phyloP scores from a whole-genome alignment of 2,113 vertebrate genomes.

The Gobiocypris rarus region DNA sequence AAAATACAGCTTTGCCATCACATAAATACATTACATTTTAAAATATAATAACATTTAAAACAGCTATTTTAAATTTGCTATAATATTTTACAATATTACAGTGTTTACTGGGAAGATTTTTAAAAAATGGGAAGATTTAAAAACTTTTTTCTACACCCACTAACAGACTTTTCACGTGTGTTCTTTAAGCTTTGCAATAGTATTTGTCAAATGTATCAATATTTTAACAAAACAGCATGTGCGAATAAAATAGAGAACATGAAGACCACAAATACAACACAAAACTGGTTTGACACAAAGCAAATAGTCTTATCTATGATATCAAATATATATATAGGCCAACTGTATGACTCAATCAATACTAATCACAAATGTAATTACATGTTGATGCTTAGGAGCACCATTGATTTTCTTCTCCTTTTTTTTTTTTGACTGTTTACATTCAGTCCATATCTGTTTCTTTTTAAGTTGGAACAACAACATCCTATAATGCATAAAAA shows the following conservation, averaged over 20 bases:
- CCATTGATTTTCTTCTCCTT: constrained; percentile 71
- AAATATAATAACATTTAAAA: background rate
- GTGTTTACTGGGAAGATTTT: too few relatives aligned
- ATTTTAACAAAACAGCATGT: background rate
- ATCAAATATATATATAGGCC: constrained; percentile 20
- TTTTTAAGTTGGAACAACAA: constrained; percentile 68
- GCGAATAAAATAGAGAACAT: constrained; percentile 1
- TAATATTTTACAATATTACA: too few relatives aligned
- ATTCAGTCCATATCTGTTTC: constrained; percentile 74
- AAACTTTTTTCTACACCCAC: background rate
- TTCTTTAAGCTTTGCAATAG: background rate
- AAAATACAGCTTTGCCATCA: background rate
- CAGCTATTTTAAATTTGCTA: too few relatives aligned
- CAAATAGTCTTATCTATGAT: constrained; percentile 65
- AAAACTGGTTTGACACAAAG: background rate
- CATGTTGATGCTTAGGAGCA: constrained; percentile 67
- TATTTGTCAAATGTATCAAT: background rate
- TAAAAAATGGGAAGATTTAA: too few relatives aligned
- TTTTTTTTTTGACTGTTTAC: constrained; percentile 68
- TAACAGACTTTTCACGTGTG: background rate
- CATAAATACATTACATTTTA: background rate
- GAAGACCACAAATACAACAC: constrained; percentile 50
- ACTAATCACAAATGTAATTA: constrained; percentile 80
- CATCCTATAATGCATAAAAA: constrained; percentile 59
- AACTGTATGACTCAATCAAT: constrained; percentile 70